Conservation (phyloP, 2,888 invertebrate genomes). For the Tiliacea aurago region DNA sequence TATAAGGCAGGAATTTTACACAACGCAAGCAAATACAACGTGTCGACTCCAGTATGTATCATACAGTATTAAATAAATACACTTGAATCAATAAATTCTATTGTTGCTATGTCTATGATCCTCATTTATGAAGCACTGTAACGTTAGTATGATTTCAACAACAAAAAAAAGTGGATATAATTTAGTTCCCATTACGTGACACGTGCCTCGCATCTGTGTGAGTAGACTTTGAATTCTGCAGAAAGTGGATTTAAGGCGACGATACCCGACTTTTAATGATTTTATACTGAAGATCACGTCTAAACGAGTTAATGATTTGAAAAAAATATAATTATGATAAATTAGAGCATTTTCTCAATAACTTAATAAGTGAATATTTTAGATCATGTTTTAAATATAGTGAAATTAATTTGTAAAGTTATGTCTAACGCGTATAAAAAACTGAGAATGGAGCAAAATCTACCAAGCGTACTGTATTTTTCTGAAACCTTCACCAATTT, state of each 20-base stretch:
- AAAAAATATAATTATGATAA: too few relatives aligned
- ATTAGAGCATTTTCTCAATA: too few relatives aligned
- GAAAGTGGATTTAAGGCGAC: background rate
- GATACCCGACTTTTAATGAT: too few relatives aligned
- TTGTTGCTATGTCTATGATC: slow-evolving; percentile 16
- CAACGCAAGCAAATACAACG: slow-evolving; percentile 14
- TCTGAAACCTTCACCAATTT: too few relatives aligned
- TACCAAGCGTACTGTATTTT: too few relatives aligned
- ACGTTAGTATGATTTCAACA: background rate
- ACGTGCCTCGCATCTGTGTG: background rate
- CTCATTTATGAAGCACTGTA: background rate
- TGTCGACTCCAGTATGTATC: background rate
- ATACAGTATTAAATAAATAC: slow-evolving; percentile 3
- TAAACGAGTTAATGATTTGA: too few relatives aligned
- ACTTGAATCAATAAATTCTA: slow-evolving; percentile 42
- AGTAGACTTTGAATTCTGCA: background rate
- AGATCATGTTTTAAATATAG: too few relatives aligned
- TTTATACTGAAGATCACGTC: too few relatives aligned
- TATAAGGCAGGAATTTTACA: slow-evolving; percentile 2
- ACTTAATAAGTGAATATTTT: too few relatives aligned
- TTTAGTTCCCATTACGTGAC: background rate
- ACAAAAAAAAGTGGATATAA: background rate
- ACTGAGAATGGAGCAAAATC: too few relatives aligned
- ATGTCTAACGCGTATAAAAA: too few relatives aligned
- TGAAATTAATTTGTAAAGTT: too few relatives aligned